Base-by-base conservation (phyloP, 2,113 vertebrate species). In the Nettapus auritus region DNA sequence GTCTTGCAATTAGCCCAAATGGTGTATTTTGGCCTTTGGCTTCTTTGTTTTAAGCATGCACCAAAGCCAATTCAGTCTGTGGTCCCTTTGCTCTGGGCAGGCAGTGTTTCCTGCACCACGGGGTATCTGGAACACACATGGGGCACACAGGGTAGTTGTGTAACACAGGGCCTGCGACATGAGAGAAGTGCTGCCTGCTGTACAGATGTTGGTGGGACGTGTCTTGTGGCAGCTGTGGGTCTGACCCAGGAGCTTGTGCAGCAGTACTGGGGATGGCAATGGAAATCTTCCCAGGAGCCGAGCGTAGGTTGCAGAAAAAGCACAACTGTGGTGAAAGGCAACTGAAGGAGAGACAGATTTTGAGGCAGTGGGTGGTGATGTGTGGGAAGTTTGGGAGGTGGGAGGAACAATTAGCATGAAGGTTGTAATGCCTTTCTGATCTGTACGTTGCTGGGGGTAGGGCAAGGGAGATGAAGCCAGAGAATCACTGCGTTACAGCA, bases 181-280 rank as follows among this genome's bases (percentile, higher is more conserved):
- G 62, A 76, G 53, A 40, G 28, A 52, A 26, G 6, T 9, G 22
- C 42, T 44, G 15, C 14, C 1, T 3, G 18, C 28, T 40, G 7
- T 10, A 40, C 42, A 75, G 69, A 48, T 68, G 50, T 21, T 23
- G 36, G 40, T 22, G n/a, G 48, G 66, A 3, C 6, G 2, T 44
- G 50, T 67, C 68, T 50, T 6, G 3, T 5, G 33, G 20, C 3
- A 2, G 26, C 70, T 84, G 19, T 46, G 40, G 28, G 42, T 84
- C 26, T 60, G 53, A 52, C 6, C 29, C 34, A 33, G 33, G 42
- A 73, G 60, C 34, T 76, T 79, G 38, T 9, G 52, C 34, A 76
- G 38, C 34, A 56, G 22, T 4, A 0, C 0, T 81, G 48, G 8
- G 9, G 4, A 31, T 48, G 31, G 38, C 28, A 34, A 29, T 23